phyloP scores from a whole-genome alignment of 2,113 vertebrate species.

The Melanerpes aurifrons region DNA sequence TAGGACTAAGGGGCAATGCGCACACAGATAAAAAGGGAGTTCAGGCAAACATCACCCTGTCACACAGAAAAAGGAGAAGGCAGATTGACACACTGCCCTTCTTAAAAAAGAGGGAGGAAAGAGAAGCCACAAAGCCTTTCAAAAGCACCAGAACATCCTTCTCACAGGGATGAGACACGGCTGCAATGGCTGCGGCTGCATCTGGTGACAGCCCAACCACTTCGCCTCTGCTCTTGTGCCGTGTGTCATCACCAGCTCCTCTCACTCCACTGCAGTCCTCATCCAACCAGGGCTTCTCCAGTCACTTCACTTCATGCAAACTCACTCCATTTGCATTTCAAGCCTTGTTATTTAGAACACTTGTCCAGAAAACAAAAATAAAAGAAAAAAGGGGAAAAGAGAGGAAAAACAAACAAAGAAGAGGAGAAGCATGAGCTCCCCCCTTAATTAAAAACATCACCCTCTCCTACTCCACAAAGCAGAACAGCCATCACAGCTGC shows the following conservation, averaged over 20 bases:
- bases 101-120: neutral
- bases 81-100: neutral
- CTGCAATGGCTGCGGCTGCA: neutral
- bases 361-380: neutral
- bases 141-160: neutral
- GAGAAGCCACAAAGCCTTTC: neutral
- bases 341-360: neutral
- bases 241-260: constrained; percentile 2
- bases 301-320: neutral
- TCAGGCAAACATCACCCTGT: neutral
- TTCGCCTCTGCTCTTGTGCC: neutral
- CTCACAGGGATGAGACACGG: neutral
- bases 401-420: neutral
- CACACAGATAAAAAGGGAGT: neutral
- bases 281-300: neutral
- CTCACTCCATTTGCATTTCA: neutral
- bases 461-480: neutral
- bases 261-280: neutral
- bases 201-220: neutral
- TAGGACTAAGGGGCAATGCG: neutral
- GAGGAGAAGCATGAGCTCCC: neutral
- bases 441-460: constrained; percentile 44
- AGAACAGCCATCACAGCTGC: neutral
- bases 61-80: neutral
- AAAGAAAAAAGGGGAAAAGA: neutral